Evolutionary conservation across 92 coral and sea anemone species (phyloP).

Genomic region (Metridium senile): DNA sequence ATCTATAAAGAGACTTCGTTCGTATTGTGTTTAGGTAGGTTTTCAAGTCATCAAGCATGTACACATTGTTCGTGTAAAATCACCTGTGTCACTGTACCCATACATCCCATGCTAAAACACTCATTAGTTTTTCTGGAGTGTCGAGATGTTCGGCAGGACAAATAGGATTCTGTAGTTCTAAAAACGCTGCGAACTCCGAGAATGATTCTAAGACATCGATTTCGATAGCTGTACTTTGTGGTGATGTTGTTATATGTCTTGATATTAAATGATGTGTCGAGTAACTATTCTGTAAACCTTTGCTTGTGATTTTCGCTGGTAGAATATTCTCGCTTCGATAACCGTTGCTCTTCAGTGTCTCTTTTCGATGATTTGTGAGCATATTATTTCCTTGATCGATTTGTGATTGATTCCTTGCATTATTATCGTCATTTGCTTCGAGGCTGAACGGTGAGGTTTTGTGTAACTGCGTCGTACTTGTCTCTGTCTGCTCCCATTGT

Average conservation of each 20-base stretch:
- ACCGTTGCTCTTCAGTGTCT: background rate
- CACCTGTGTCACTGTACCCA: conserved; percentile 17
- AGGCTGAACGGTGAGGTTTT: conserved; percentile 42
- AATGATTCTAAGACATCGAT: conserved; percentile 94
- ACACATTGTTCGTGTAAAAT: background rate
- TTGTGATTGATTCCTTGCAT: conserved; percentile 23
- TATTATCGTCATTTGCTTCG: conserved; percentile 50
- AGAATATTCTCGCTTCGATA: conserved; percentile 16
- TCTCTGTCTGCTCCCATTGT: conserved; percentile 39
- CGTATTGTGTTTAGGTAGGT: too few species aligned
- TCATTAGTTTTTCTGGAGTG: conserved; percentile 96
- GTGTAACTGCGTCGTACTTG: conserved; percentile 40
- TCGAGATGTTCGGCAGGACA: conserved; percentile 97
- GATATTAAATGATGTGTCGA: conserved; percentile 22
- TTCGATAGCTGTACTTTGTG: conserved; percentile 54
- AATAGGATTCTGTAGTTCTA: conserved; percentile 92
- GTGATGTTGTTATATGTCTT: conserved; percentile 4
- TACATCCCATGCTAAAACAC: conserved; percentile 74
- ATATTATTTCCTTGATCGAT: conserved; percentile 23
- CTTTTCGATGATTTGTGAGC: conserved; percentile 23
- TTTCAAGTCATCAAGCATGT: background rate
- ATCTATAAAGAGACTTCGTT: too few species aligned
- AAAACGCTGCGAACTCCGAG: conserved; percentile 88
- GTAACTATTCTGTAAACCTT: conserved; percentile 23
- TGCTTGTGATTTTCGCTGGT: conserved; percentile 7